Evolutionary conservation across 2,888 invertebrate species (phyloP), one percentile per base, ranked within the genome.

Genomic region (Parapristionchus giblindavisi): DNA sequence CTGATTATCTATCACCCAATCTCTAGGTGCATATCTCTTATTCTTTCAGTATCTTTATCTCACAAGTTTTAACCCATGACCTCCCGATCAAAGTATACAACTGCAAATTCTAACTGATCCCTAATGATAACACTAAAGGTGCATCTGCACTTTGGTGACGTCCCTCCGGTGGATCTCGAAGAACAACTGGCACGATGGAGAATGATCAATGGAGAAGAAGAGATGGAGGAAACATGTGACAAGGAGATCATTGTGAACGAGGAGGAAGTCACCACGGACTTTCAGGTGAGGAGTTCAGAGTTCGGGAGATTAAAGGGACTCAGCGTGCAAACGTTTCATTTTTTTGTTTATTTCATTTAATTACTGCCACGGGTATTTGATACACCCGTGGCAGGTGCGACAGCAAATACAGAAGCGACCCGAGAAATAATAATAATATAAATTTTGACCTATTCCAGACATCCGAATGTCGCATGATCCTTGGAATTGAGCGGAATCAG

Each of bases 401-500:
- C n/a, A n/a, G n/a, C n/a, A n/a, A n/a, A n/a, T n/a, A n/a, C n/a
- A n/a, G n/a, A n/a, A n/a, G n/a, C n/a, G n/a, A n/a, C n/a, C n/a
- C n/a, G n/a, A n/a, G n/a, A n/a, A n/a, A n/a, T n/a, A n/a, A n/a
- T n/a, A n/a, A n/a, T n/a, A n/a, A n/a, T n/a, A n/a, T n/a, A n/a
- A n/a, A n/a, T n/a, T n/a, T n/a, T n/a, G n/a, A n/a, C n/a, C 24
- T 58, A 5, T 29, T 63, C n/a, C 48, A 66, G 66, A 66, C 66
- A 17, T 66, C 66, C 1, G 66, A 66, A 34, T 66, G 66, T 32
- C 66, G 66, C n/a, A 66, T 36, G n/a, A 66, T 66, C 24, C 66
- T 66, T 14, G 66, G 66, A 29, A 51, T 66, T 5, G 51, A 66
- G 32, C 32, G 66, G 21, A 48, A 66, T 29, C 48, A 66, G 24